A percentile compares a stretch with the other conserved stretches of the same genome.
Evolutionary conservation across 1,140 invertebrate species (phyloP).

Genomic region (Drosophila mauritiana): DNA sequence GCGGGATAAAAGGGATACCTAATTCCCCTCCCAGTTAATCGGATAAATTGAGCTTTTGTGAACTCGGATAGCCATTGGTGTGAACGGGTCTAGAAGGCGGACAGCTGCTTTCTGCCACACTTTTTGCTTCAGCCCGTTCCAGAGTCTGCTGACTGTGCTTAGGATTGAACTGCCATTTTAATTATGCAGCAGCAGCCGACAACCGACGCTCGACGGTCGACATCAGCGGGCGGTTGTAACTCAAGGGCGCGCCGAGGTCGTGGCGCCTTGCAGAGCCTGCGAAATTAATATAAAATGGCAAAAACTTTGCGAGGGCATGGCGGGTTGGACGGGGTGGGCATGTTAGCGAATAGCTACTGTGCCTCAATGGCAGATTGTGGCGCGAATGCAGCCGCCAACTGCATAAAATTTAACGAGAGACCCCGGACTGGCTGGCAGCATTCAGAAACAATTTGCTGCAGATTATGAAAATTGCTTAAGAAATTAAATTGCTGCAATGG

Average conservation of each 20-base stretch:
- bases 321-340: not conserved
- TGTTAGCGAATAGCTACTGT: not conserved
- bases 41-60: slow-evolving; percentile 29
- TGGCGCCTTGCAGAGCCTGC: slow-evolving; percentile 38
- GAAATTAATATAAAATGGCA: slow-evolving; percentile 78
- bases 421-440: slow-evolving; percentile 53
- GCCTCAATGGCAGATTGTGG: slow-evolving; percentile 51
- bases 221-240: slow-evolving; percentile 32
- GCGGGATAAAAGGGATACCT: slow-evolving; percentile 13
- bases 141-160: slow-evolving; percentile 34
- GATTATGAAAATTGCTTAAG: slow-evolving; percentile 84
- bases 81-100: slow-evolving; percentile 10
- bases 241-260: slow-evolving; percentile 61
- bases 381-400: slow-evolving; percentile 67
- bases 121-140: no score
- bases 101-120: slow-evolving; percentile 20
- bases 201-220: slow-evolving; percentile 1
- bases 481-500: slow-evolving; percentile 83
- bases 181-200: slow-evolving; percentile 62
- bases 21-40: slow-evolving; percentile 22
- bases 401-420: slow-evolving; percentile 77
- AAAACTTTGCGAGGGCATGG: slow-evolving; percentile 52
- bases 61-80: slow-evolving; percentile 14
- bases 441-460: slow-evolving; percentile 84
- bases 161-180: slow-evolving; percentile 73